Conservation (phyloP, 2,797 vertebrate genomes). For the Sebastes flavidus region DNA sequence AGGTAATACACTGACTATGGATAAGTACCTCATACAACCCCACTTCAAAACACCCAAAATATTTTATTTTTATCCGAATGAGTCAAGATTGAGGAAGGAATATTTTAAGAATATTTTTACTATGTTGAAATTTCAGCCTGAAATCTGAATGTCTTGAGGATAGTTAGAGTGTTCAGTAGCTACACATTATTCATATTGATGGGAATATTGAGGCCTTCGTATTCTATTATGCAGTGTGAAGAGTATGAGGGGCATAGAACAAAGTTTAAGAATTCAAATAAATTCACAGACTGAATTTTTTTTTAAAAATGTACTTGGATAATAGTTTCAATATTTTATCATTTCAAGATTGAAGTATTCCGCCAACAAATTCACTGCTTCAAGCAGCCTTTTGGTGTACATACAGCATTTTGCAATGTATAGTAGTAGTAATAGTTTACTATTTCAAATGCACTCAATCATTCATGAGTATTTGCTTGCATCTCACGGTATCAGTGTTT, state of each 20-base stretch:
- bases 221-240: constrained; percentile 26
- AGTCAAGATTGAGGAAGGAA: neutral
- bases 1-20: no score
- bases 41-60: neutral
- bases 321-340: constrained; percentile 25
- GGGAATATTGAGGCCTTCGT: constrained; percentile 16
- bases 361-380: neutral
- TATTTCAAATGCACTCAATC: constrained; percentile 4
- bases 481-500: constrained; percentile 12
- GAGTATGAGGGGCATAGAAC: constrained; percentile 5
- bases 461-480: constrained; percentile 7
- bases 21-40: no score
- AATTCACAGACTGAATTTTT: neutral
- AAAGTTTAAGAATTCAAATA: constrained; percentile 26
- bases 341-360: constrained; percentile 8
- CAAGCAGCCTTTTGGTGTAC: neutral
- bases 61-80: neutral
- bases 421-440: neutral
- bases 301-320: constrained; percentile 8
- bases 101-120: neutral
- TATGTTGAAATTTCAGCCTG: constrained; percentile 9
- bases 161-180: constrained; percentile 14
- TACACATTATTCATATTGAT: constrained; percentile 40
- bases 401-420: neutral
- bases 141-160: constrained; percentile 16